These are phyloP conservation scores for Argya squamiceps DNA, from an alignment of 2,797 vertebrate genomes.

Conservation along the genomic window DNA sequence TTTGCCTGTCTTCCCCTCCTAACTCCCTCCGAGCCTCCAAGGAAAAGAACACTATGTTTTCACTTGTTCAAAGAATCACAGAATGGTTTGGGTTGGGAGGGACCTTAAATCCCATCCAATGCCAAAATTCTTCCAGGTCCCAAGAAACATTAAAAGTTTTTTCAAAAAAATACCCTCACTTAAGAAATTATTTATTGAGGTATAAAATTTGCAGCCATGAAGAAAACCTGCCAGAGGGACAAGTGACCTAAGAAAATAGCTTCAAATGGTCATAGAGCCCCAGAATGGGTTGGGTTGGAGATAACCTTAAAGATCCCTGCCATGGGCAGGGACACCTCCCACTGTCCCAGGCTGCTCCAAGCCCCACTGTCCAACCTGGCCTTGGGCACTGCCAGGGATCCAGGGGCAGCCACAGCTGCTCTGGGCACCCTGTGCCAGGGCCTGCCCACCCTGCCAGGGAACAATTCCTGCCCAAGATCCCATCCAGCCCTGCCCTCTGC, in stretches of 20 bases:
- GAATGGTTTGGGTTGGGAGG: too few relatives aligned
- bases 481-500: neutral
- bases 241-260: too few relatives aligned
- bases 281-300: too few relatives aligned
- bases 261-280: too few relatives aligned
- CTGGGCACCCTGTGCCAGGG: neutral
- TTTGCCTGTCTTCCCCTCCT: neutral
- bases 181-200: too few relatives aligned
- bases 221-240: too few relatives aligned
- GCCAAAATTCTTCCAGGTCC: too few relatives aligned
- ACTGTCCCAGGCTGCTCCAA: neutral
- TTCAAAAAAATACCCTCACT: too few relatives aligned
- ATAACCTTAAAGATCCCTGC: neutral
- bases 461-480: neutral
- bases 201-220: too few relatives aligned
- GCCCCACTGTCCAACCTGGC: neutral
- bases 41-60: neutral
- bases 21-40: neutral
- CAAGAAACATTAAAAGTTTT: too few relatives aligned
- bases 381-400: neutral
- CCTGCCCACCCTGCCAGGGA: neutral
- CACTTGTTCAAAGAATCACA: neutral
- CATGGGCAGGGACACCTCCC: neutral
- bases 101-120: fast-evolving
- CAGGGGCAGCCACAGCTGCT: neutral